Evolutionary conservation across 2,888 invertebrate genomes (phyloP).

Genomic region (Phyllotreta cruciferae): DNA sequence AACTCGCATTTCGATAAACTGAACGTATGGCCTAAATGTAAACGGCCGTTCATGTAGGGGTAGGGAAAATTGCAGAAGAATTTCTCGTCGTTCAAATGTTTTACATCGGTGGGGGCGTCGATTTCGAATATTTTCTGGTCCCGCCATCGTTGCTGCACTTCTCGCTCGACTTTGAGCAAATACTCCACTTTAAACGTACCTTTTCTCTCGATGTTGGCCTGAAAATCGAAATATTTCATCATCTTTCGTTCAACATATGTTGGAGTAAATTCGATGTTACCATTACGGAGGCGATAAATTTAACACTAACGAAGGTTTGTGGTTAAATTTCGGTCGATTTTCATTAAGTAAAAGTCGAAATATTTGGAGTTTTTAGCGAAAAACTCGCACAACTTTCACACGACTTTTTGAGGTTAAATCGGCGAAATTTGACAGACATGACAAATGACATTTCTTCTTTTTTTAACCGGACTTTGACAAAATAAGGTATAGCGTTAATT

Average conservation of each 20-base stretch:
- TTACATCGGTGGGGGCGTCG: constrained; percentile 74
- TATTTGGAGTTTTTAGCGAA: too few species aligned
- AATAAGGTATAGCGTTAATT: too few species aligned
- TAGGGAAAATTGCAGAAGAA: constrained; percentile 95
- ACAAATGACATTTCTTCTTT: too few species aligned
- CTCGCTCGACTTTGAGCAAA: constrained; percentile 86
- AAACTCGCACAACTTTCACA: too few species aligned
- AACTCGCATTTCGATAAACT: constrained; percentile 98
- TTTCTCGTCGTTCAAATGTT: constrained; percentile 73
- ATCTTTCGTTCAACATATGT: not conserved
- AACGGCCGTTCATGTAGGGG: constrained; percentile 98
- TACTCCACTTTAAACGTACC: constrained; percentile 97
- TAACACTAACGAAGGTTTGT: too few species aligned
- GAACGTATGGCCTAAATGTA: constrained; percentile 98
- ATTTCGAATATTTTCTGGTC: constrained; percentile 78
- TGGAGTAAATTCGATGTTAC: not conserved
- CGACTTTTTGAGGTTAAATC: too few species aligned
- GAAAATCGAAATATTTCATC: constrained; percentile 26
- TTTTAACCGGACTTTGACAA: too few species aligned
- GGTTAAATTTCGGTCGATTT: too few species aligned
- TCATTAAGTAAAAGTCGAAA: too few species aligned
- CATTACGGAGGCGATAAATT: constrained; percentile 23
- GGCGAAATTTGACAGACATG: too few species aligned
- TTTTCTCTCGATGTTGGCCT: constrained; percentile 71
- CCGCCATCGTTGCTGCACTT: constrained; percentile 89